Evolutionary conservation across 2,888 invertebrate species (phyloP).

Genomic region (Melanotus villosus): DNA sequence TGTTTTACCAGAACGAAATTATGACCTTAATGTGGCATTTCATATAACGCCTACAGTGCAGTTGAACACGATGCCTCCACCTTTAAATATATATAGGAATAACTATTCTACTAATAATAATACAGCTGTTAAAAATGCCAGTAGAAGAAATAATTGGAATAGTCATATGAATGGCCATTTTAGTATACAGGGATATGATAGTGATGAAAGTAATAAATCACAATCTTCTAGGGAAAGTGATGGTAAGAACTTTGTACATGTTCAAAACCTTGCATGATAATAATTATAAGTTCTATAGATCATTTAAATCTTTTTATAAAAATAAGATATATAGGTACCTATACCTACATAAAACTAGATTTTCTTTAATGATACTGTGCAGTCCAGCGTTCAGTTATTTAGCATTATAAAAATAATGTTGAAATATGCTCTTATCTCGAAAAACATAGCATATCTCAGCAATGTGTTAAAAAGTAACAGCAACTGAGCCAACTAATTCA

Average conservation of each 20-base stretch:
- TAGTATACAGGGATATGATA: constrained; percentile 45
- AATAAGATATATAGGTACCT: no score
- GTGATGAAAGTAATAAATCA: constrained; percentile 48
- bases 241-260: neutral
- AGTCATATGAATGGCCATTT: constrained; percentile 26
- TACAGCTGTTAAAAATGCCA: constrained; percentile 13
- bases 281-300: no score
- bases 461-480: no score
- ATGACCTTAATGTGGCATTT: constrained; percentile 40
- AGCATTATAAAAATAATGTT: no score
- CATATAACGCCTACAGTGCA: constrained; percentile 47
- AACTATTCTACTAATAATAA: constrained; percentile 41
- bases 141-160: constrained; percentile 48
- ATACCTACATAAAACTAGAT: no score
- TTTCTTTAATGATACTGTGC: no score
- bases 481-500: no score
- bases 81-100: constrained; percentile 53
- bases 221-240: constrained; percentile 22
- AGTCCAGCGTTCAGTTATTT: no score
- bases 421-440: no score
- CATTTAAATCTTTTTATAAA: no score
- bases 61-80: constrained; percentile 55
- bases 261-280: no score
- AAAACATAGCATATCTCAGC: no score
- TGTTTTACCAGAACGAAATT: constrained; percentile 17